phyloP scores from a whole-genome alignment of 2,888 invertebrate species.

The Temnothorax rugatulus region DNA sequence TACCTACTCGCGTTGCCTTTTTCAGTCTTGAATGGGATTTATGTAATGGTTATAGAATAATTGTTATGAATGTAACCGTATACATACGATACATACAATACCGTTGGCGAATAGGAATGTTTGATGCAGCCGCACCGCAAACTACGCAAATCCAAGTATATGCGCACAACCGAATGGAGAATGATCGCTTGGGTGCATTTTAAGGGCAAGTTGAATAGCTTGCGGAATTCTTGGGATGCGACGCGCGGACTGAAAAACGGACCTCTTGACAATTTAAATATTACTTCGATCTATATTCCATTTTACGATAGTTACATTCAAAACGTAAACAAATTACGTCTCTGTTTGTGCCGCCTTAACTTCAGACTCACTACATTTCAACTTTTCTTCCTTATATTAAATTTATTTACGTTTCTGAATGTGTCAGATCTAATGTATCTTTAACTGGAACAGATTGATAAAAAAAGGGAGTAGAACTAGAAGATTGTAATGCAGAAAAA shows the following conservation, averaged over 20 bases:
- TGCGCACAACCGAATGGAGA: slow-evolving; percentile 28
- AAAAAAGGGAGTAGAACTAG: not conserved
- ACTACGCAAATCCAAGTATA: slow-evolving; percentile 31
- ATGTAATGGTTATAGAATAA: slow-evolving; percentile 4
- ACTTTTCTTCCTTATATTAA: not conserved
- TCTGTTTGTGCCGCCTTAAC: not conserved
- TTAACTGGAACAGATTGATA: not conserved
- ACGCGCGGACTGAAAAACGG: not conserved
- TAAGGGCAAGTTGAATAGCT: slow-evolving; percentile 25
- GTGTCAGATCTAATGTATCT: not conserved
- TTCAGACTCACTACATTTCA: not conserved
- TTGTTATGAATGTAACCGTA: slow-evolving; percentile 15
- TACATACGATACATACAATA: not conserved
- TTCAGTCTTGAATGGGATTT: not conserved
- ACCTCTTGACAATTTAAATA: slow-evolving; percentile 42
- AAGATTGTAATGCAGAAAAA: not conserved
- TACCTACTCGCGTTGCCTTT: not conserved
- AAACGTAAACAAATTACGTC: not conserved
- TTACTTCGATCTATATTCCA: slow-evolving; percentile 25
- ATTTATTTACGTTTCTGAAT: not conserved
- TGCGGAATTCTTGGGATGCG: not conserved
- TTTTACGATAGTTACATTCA: slow-evolving; percentile 5
- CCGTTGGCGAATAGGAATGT: slow-evolving; percentile 28
- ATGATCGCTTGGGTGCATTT: slow-evolving; percentile 47
- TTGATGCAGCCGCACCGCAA: not conserved